Evolutionary conservation across 1,140 invertebrate genomes (phyloP), one percentile per base, ranked within the genome.

Genomic region (Copidosoma floridanum): DNA sequence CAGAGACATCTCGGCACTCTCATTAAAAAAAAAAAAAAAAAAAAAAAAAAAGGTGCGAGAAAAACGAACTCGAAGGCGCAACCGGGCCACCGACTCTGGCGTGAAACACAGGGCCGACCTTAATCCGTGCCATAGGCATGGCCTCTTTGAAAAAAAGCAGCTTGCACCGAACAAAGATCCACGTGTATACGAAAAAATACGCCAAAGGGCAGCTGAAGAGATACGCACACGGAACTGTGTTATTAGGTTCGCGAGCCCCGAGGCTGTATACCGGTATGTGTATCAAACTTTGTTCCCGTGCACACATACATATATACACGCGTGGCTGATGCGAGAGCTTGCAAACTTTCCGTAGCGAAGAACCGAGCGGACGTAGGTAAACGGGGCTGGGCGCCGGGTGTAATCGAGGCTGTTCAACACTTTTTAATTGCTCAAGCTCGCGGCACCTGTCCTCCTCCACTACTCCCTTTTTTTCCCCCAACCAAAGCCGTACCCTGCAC

Each of bases 31-130:
- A 14, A 10, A 11, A 10, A 32, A 8, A 43, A 56, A 53, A 46
- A 23, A 54, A 60, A 54, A 46, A 27, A 43, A 61, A 48, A 55
- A 54, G 47, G 29, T 14, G n/a, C n/a, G n/a, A n/a, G n/a, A n/a
- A n/a, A n/a, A n/a, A n/a, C n/a, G n/a, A n/a, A n/a, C n/a, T n/a
- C n/a, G n/a, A n/a, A n/a, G n/a, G n/a, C n/a, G n/a, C n/a, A n/a
- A n/a, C n/a, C n/a, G n/a, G n/a, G n/a, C n/a, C n/a, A n/a, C n/a
- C n/a, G n/a, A n/a, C n/a, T n/a, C n/a, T n/a, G n/a, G n/a, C n/a
- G n/a, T n/a, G n/a, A n/a, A n/a, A n/a, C n/a, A n/a, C n/a, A n/a
- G n/a, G n/a, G n/a, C n/a, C n/a, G n/a, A n/a, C n/a, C n/a, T n/a
- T n/a, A n/a, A n/a, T n/a, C n/a, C n/a, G n/a, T n/a, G n/a, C n/a